Evolutionary conservation across 2,888 invertebrate species (phyloP), one percentile per base, ranked within the genome.

Genomic region (Eudasyphora cyanicolor): DNA sequence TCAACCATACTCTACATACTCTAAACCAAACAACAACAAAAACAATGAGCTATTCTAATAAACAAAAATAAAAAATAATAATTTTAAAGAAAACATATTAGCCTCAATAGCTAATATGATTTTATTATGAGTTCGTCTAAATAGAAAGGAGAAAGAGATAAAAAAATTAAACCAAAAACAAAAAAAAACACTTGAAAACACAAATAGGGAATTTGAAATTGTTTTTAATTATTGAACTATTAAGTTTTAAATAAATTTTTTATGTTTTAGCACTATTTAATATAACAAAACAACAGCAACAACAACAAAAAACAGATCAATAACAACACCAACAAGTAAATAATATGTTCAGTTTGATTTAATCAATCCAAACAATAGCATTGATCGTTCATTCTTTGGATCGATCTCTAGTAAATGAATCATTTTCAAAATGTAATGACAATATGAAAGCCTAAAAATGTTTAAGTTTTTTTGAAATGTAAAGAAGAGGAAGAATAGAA

Each of bases 331-430:
- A 79, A 76, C 71, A 85, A 86, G 86, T 69, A 82, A 79, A 87
- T 86, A 87, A 88, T 88, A 87, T 62, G 76, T 83, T 81, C 60
- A 73, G 76, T 84, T 67, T 84, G 78, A 81, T 84, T 79, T 42
- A 84, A 79, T 75, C 67, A 67, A 73, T 12, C 29, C 32, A 73
- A 71, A 38, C 70, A 62, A 75, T 27, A 8, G 29, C 42, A 67
- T 60, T 60, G 60, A 60, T 29, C 45, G 45, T 2, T 45, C 54
- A n/a, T n/a, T n/a, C n/a, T n/a, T n/a, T n/a, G n/a, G n/a, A n/a
- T n/a, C 60, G 29, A 62, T 24, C 42, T 42, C 38, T 78, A 85
- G 82, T 85, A 82, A 79, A 81, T 81, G 81, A 87, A 86, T 79
- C 79, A 84, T 82, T 82, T 84, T 85, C 82, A 87, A 81, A 84